These are phyloP conservation scores for Brachypterus glaber DNA, from an alignment of 2,888 invertebrate genomes.

Conservation along the genomic window DNA sequence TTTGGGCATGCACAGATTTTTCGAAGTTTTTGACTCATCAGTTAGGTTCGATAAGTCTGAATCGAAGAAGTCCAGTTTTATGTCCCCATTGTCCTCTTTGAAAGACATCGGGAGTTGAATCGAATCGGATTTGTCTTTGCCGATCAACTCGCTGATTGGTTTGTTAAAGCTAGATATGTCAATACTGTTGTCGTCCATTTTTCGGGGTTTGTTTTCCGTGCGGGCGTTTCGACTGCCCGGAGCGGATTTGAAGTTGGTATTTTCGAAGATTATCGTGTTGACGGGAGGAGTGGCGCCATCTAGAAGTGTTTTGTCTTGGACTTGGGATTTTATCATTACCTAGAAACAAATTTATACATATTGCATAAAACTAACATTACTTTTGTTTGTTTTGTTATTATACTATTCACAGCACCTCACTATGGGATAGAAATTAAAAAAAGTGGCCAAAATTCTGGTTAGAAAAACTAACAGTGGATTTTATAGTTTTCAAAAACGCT, in stretches of 20 bases:
- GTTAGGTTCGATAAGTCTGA: conserved; percentile 67
- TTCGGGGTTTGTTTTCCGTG: conserved; percentile 52
- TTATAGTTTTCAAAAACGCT: too few species aligned
- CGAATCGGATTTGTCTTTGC: conserved; percentile 38
- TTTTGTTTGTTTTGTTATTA: too few species aligned
- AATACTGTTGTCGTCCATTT: conserved; percentile 46
- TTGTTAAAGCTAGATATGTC: conserved; percentile 42
- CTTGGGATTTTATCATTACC: conserved; percentile 31
- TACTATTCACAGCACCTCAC: neutral
- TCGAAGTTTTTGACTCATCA: conserved; percentile 48
- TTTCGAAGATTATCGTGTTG: conserved; percentile 84
- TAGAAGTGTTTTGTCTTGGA: conserved; percentile 46
- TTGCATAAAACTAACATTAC: neutral
- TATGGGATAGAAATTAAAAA: too few species aligned
- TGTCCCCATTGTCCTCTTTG: conserved; percentile 75
- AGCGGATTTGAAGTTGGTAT: conserved; percentile 77
- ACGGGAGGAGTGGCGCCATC: conserved; percentile 73
- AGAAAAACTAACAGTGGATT: too few species aligned
- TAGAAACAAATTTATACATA: conserved; percentile 15
- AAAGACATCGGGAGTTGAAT: conserved; percentile 59
- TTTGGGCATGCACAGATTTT: conserved; percentile 43
- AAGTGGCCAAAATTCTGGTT: too few species aligned
- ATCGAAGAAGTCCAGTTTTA: conserved; percentile 90
- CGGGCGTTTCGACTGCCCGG: conserved; percentile 48
- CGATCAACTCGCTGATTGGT: conserved; percentile 37